These are phyloP conservation scores for Itoplectis maculator DNA, from an alignment of 2,888 invertebrate genomes.

Conservation along the genomic window DNA sequence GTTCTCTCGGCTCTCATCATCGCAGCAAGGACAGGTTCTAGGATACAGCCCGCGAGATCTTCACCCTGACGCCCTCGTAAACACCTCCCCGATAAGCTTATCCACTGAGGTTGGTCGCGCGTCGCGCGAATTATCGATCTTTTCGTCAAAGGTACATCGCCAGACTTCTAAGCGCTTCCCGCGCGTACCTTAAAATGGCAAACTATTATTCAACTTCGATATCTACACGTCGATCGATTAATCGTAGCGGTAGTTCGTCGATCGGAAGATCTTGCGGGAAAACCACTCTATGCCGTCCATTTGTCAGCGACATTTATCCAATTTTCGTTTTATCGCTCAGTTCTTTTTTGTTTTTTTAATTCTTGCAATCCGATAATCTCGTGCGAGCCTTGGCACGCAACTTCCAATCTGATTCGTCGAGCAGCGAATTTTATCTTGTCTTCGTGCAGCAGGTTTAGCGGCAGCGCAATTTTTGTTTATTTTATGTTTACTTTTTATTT, in stretches of 20 bases:
- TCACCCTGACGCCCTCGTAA: slow-evolving; percentile 82
- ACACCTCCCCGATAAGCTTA: slow-evolving; percentile 38
- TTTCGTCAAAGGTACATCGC: slow-evolving; percentile 19
- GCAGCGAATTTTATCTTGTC: slow-evolving; percentile 30
- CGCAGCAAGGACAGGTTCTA: slow-evolving; percentile 95
- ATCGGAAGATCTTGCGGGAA: slow-evolving; percentile 83
- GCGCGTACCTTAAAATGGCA: not conserved
- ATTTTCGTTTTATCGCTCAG: slow-evolving; percentile 65
- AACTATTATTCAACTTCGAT: slow-evolving; percentile 7
- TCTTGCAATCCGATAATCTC: not conserved
- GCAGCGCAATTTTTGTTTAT: not conserved
- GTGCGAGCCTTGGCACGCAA: slow-evolving; percentile 8
- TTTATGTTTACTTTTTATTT: not conserved
- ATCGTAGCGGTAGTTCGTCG: slow-evolving; percentile 70
- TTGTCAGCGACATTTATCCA: slow-evolving; percentile 73
- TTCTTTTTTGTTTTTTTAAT: slow-evolving; percentile 57
- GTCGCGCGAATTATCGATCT: slow-evolving; percentile 64
- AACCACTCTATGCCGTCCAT: slow-evolving; percentile 82
- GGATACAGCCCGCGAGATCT: slow-evolving; percentile 91
- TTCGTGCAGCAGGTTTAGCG: slow-evolving; percentile 23
- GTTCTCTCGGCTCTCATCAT: slow-evolving; percentile 81
- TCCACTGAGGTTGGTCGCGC: slow-evolving; percentile 63
- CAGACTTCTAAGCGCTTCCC: not conserved
- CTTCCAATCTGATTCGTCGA: slow-evolving; percentile 30
- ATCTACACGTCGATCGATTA: slow-evolving; percentile 51